Evolutionary conservation across 2,113 vertebrate species (phyloP).

Genomic region (Halcyon senegalensis): DNA sequence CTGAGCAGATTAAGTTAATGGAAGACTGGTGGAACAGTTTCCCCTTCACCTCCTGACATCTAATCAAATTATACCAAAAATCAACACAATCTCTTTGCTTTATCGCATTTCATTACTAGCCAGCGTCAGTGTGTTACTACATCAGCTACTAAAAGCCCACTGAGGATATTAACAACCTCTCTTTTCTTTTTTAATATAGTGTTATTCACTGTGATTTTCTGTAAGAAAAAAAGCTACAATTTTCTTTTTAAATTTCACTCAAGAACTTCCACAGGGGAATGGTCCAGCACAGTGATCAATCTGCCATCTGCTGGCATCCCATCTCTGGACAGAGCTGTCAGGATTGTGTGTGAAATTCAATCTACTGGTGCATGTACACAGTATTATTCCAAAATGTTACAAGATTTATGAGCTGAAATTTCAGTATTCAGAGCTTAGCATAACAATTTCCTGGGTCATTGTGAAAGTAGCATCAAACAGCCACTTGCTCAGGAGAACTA

Average conservation of each 20-base stretch:
- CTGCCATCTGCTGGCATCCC: conserved; percentile 7
- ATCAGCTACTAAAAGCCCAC: not conserved
- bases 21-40: not conserved
- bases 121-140: not conserved
- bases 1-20: not conserved
- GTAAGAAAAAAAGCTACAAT: not conserved
- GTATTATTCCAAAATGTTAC: not conserved
- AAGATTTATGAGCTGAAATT: not conserved
- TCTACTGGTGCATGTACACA: not conserved
- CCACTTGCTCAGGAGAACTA: not conserved
- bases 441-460: not conserved
- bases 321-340: not conserved
- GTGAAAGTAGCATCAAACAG: not conserved
- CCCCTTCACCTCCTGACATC: not conserved
- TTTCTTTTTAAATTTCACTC: not conserved
- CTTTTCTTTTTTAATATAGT: not conserved
- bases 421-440: not conserved
- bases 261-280: not conserved
- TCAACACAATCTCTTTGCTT: not conserved
- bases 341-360: not conserved
- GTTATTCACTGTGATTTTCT: not conserved
- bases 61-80: not conserved
- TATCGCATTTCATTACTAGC: not conserved
- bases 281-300: not conserved
- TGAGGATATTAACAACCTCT: not conserved